Percentiles rank a stretch among this genome's conserved stretches.
Conservation (phyloP, 2,797 vertebrate species). For the Rhinella marina region DNA sequence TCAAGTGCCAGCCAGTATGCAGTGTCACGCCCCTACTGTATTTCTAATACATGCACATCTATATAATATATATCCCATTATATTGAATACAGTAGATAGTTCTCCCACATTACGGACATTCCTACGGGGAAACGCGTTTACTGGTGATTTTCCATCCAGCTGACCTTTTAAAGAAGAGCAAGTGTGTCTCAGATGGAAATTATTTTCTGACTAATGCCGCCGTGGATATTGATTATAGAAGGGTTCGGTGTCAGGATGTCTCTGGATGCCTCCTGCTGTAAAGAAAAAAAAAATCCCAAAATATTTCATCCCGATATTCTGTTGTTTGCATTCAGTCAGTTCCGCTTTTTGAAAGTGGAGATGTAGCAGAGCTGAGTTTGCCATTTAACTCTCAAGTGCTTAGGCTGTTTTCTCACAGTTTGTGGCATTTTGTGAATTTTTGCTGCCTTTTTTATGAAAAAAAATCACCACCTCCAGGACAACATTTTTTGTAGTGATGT, state of each 20-base stretch:
- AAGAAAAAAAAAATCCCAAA: not conserved
- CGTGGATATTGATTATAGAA: not conserved
- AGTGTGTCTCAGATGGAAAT: constrained; percentile 13
- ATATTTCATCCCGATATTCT: no score
- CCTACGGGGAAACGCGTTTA: not conserved
- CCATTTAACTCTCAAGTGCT: not conserved
- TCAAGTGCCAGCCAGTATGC: not conserved
- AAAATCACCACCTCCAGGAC: no score
- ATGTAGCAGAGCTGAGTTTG: not conserved
- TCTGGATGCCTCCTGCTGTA: not conserved
- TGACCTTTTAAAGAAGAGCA: not conserved
- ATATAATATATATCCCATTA: no score
- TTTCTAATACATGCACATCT: not conserved
- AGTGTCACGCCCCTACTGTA: not conserved
- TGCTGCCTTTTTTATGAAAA: no score
- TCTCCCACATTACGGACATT: not conserved
- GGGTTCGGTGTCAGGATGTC: not conserved
- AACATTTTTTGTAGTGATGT: no score
- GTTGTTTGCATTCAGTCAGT: not conserved
- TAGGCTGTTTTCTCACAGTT: no score
- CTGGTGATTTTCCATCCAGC: not conserved
- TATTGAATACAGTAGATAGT: not conserved
- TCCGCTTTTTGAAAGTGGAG: not conserved
- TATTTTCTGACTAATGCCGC: not conserved
- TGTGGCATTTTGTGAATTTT: no score